Evolutionary conservation across 2,888 invertebrate genomes (phyloP).

Genomic region (Formica aserva): DNA sequence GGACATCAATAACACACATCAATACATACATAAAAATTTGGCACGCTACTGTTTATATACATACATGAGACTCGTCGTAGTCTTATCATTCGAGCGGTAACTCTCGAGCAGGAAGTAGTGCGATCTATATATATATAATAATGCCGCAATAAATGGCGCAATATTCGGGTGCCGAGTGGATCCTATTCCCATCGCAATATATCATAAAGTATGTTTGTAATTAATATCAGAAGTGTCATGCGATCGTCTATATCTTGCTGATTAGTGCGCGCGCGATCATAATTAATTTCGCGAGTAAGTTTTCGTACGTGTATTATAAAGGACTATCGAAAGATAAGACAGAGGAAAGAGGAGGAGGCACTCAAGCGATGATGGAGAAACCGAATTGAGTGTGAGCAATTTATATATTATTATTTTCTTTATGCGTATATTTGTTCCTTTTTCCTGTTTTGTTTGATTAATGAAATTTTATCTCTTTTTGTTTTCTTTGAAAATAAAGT

Average conservation of each 20-base stretch:
- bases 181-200: background rate
- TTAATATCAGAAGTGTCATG: background rate
- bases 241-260: background rate
- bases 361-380: too few species aligned
- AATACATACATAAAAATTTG: background rate
- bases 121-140: too few species aligned
- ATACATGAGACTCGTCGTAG: too few species aligned
- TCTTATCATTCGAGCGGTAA: too few species aligned
- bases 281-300: background rate
- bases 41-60: too few species aligned
- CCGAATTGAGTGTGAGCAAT: background rate
- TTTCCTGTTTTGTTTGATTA: constrained; percentile 21
- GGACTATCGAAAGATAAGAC: background rate
- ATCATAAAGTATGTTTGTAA: background rate
- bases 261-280: background rate
- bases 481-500: constrained; percentile 44
- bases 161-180: background rate
- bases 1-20: background rate
- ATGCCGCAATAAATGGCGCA: background rate
- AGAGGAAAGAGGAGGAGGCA: background rate
- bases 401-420: constrained; percentile 21
- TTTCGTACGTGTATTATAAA: background rate
- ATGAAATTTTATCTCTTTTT: constrained; percentile 5
- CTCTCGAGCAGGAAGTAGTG: too few species aligned
- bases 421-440: background rate